Evolutionary conservation across 1,140 invertebrate genomes (phyloP), one percentile per base, ranked within the genome.

Genomic region (Drosophila elegans): DNA sequence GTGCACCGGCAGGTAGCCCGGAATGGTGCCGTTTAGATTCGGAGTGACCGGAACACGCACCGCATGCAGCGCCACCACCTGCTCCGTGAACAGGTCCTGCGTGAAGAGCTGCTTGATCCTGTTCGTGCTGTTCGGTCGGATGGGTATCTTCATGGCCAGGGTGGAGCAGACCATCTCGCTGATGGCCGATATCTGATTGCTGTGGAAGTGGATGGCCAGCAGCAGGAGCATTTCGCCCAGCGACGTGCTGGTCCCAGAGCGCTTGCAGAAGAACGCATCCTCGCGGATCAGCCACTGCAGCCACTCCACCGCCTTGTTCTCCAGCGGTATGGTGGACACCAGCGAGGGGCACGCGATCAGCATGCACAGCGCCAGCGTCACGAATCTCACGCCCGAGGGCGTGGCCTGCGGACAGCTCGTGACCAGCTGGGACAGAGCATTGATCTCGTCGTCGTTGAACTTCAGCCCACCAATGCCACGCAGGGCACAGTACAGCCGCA

Each of bases 141-240:
- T 97, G 0, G 96, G 95, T 75, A 99, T 96, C 92, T 98, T 98
- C 97, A 99, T 99, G 1, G 97, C 98, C 0, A 99, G 93, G 12
- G 98, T 99, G 7, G 97, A 96, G 88, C 97, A 98, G 0, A 99
- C 98, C 12, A 99, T 93, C 78, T 99, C 98, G 63, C 96, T 96
- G 52, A 99, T 98, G 5, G 98, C 97, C 49, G 95, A 95, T 7
- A 98, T 92, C 92, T 99, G 98, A 91, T 98, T 98, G 69, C 97
- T 97, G 90, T 99, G 98, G 91, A 99, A 99, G 91, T 99, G 98
- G 76, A 99, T 99, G 0, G 98, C 98, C 94, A 99, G 97, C 29
- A 99, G 93, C 0, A 99, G 94, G 12, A 99, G 93, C 97, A 99
- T 98, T 93, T 99, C 98, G n/a, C 97, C 98, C 93, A 99, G 98